These are phyloP conservation scores for Drosophila biarmipes DNA, from an alignment of 1,140 invertebrate species.

Conservation along the genomic window DNA sequence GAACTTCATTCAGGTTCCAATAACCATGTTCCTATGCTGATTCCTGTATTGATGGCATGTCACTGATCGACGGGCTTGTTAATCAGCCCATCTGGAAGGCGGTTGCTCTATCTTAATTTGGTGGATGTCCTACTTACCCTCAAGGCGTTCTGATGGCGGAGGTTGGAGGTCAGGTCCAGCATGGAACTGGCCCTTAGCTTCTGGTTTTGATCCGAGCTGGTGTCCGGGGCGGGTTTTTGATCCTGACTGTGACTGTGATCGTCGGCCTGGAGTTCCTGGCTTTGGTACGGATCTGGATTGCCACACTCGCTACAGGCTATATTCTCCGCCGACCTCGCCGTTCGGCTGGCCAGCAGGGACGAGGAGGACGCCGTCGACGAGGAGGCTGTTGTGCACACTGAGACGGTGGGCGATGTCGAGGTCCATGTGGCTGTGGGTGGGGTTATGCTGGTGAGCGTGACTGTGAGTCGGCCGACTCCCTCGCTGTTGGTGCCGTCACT, in stretches of 20 bases:
- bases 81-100: background rate
- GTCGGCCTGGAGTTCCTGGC: background rate
- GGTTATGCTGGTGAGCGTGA: conserved; percentile 30
- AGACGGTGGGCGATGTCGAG: conserved; percentile 25
- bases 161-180: conserved; percentile 50
- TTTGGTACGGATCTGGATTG: background rate
- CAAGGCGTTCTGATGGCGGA: conserved; percentile 28
- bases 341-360: background rate
- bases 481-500: conserved; percentile 13
- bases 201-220: conserved; percentile 11
- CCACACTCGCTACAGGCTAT: conserved; percentile 31
- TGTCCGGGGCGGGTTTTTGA: background rate
- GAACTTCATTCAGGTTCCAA: background rate
- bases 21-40: background rate
- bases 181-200: conserved; percentile 58
- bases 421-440: conserved; percentile 15
- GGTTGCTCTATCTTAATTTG: background rate
- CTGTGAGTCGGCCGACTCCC: conserved; percentile 7
- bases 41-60: background rate
- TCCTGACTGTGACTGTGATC: background rate
- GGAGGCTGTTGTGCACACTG: conserved; percentile 23
- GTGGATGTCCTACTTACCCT: conserved; percentile 18
- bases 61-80: background rate
- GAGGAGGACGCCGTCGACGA: conserved; percentile 14
- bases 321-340: conserved; percentile 20